Base-by-base conservation (phyloP, 2,888 invertebrate species). In the Resseliella maxima region DNA sequence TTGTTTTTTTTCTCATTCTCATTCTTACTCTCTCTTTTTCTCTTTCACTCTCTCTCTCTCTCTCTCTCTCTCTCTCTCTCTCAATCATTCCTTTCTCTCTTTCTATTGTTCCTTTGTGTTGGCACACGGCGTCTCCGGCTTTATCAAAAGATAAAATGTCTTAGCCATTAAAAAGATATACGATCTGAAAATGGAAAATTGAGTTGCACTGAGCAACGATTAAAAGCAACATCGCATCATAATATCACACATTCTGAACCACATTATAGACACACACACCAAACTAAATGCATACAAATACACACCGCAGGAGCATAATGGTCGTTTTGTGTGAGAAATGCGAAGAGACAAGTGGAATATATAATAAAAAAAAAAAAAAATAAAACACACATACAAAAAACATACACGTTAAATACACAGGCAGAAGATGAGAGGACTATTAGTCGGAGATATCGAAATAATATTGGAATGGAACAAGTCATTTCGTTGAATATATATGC, bases 81-180 rank as follows among this genome's bases (percentile, higher is more conserved):
- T 31, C 24, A 27, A 21, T 36, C 35, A 5, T 36, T 36, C 18
- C 6, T 10, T 15, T 38, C 24, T n/a, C n/a, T n/a, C 24, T 24
- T 41, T 83, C 2, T 81, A 35, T 31, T 36, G 18, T 35, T 31
- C n/a, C n/a, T n/a, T n/a, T 31, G 36, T n/a, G 3, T 35, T 6
- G 6, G 38, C 41, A 41, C 83, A 83, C 87, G 87, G 87, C 87
- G 87, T 87, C 87, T 87, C 87, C 85, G 86, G 41, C 41, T 50
- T 87, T 87, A 87, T 87, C 87, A 87, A 87, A 87, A 87, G 87
- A 86, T 72, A 72, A 72, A 72, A 83, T 38, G 83, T 38, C 87
- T 86, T 87, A 86, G 87, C 87, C 87, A 87, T 87, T 87, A 87
- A 87, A 86, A 87, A 87, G 87, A 87, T 87, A 87, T 87, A 87